These are phyloP conservation scores for Protobothrops mucrosquamatus DNA, from an alignment of 2,113 vertebrate species.

Conservation along the genomic window DNA sequence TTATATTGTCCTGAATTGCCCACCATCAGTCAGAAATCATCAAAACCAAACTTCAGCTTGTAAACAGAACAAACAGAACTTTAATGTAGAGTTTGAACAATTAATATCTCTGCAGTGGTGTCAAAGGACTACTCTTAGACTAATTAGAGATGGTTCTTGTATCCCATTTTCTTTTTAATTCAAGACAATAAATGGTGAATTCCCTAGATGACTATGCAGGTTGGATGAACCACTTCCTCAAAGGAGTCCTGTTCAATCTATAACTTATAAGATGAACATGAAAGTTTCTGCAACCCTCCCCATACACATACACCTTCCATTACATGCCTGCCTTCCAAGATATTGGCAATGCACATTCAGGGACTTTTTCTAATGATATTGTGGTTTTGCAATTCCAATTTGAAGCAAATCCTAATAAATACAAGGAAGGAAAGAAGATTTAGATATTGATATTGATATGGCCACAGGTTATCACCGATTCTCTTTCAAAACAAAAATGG, in stretches of 20 bases:
- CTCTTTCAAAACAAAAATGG: not conserved
- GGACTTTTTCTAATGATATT: not conserved
- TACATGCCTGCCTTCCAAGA: not conserved
- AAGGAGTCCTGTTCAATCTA: not conserved
- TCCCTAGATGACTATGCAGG: conserved; percentile 10
- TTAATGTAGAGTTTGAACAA: conserved; percentile 3
- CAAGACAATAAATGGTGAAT: not conserved
- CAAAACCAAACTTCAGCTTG: not conserved
- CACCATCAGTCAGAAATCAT: not conserved
- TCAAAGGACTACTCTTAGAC: conserved; percentile 12
- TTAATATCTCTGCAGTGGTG: not conserved
- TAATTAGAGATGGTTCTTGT: conserved; percentile 28
- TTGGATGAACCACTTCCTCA: conserved; percentile 20
- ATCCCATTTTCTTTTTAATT: conserved; percentile 27
- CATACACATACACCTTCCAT: not conserved
- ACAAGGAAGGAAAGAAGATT: not conserved
- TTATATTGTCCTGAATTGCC: not conserved
- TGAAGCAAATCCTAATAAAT: not conserved
- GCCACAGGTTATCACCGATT: not conserved
- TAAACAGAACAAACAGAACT: not conserved
- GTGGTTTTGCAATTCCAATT: not conserved
- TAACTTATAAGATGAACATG: not conserved
- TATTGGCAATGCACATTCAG: not conserved
- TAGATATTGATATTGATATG: not conserved
- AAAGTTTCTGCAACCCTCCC: not conserved